Evolutionary conservation across 2,888 invertebrate genomes (phyloP), one percentile per base, ranked within the genome.

Genomic region (Tethea ocularis): DNA sequence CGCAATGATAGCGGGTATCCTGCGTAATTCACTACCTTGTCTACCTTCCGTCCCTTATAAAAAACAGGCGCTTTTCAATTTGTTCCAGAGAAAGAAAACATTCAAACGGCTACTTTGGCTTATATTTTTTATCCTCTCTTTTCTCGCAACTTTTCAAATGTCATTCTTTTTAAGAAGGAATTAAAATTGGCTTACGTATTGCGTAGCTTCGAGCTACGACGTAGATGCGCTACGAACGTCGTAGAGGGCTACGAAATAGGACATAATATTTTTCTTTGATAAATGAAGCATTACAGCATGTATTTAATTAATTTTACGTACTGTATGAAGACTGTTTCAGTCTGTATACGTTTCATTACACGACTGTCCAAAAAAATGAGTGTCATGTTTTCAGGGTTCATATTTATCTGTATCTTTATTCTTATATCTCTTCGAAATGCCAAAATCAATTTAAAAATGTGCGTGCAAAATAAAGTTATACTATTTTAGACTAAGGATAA

Each of bases 1-100:
- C 78, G 68, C 78, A 74, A 72, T 72, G 69, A 74, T 76, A 64
- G 74, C 20, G 52, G 57, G 58, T 62, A 46, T 61, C 24, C 52
- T 62, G 69, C 68, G 78, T 83, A 80, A 83, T 82, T 80, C 80
- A 80, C 71, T 58, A 57, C 57, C 61, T 57, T 60, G 61, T 74
- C 73, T 74, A 76, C 76, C 78, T 76, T 72, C 66, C 69, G 71
- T 72, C 74, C 75, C 46, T 46, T 46, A 46, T 46, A 46, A 46
- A 79, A 77, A 82, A 79, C 80, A 80, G 77, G 65, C 69, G 75
- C 80, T 80, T 84, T 87, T 80, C 86, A 87, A 87, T 88, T 86
- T 81, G 75, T 79, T 76, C 70, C 77, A 66, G 69, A 67, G 71
- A 75, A 80, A 81, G 82, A 79, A 82, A 86, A 84, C 80, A 84